Conservation (phyloP, 2,797 vertebrate genomes). For the Carapus acus region DNA sequence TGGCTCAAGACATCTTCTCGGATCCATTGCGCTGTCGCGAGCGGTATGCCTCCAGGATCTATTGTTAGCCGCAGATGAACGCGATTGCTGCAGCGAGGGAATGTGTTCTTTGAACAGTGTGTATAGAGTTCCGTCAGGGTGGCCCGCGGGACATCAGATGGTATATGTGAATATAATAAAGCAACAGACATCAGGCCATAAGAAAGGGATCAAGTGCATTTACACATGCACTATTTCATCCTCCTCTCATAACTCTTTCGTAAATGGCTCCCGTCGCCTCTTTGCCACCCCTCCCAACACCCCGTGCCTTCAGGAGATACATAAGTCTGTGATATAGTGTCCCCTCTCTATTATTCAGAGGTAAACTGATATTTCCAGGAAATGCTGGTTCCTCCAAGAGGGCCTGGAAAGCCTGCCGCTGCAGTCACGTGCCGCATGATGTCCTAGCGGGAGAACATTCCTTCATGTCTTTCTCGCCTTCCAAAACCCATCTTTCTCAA, state of each 20-base stretch:
- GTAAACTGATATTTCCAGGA: slow-evolving; percentile 70
- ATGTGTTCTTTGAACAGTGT: slow-evolving; percentile 20
- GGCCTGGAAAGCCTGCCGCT: slow-evolving; percentile 51
- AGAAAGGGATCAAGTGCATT: slow-evolving; percentile 36
- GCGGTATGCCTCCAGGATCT: slow-evolving; percentile 47
- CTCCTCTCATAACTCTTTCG: slow-evolving; percentile 29
- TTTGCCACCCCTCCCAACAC: slow-evolving; percentile 28
- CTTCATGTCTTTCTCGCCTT: slow-evolving; percentile 52
- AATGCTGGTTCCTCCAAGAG: slow-evolving; percentile 50
- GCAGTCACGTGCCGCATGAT: slow-evolving; percentile 66
- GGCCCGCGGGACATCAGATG: slow-evolving; percentile 16
- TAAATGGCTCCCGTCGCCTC: slow-evolving; percentile 24
- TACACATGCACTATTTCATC: slow-evolving; percentile 15
- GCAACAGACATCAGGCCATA: slow-evolving; percentile 31
- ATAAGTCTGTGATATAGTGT: slow-evolving; percentile 44
- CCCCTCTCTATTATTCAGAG: slow-evolving; percentile 51
- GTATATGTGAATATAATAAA: background rate
- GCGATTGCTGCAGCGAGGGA: background rate
- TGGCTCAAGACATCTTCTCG: slow-evolving; percentile 47
- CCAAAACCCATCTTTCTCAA: slow-evolving; percentile 61
- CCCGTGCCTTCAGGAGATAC: slow-evolving; percentile 30
- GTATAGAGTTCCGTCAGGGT: no score
- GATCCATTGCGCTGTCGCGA: slow-evolving; percentile 48
- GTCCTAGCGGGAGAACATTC: slow-evolving; percentile 70
- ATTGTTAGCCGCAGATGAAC: slow-evolving; percentile 38